Percentiles rank a stretch among this genome's conserved stretches.
Evolutionary conservation across 2,888 invertebrate species (phyloP).

Genomic region (Polydrusus pterygomalis): DNA sequence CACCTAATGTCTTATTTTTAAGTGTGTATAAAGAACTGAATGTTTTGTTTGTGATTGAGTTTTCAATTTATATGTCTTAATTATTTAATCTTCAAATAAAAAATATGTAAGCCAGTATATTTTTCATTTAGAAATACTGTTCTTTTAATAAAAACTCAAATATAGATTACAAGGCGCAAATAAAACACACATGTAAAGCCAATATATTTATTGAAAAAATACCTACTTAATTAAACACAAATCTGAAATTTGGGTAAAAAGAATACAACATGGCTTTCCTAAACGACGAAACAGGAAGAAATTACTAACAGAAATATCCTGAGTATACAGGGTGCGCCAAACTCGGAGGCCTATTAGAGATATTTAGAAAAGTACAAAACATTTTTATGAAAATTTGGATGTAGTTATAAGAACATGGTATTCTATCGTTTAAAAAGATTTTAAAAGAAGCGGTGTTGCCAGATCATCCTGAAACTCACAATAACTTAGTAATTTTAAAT

Average conservation of each 20-base stretch:
- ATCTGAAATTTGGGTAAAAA: background rate
- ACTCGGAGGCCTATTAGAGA: no score
- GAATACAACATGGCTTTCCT: background rate
- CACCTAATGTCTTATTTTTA: constrained; percentile 56
- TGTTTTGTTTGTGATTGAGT: constrained; percentile 55
- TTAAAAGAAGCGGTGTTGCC: no score
- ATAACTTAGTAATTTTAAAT: no score
- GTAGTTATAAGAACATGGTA: no score
- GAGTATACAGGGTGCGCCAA: background rate
- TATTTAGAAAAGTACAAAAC: no score
- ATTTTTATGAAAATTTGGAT: no score
- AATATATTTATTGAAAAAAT: constrained; percentile 14
- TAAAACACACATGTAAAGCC: background rate
- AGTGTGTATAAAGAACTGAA: constrained; percentile 59
- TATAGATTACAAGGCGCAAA: background rate
- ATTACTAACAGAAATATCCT: constrained; percentile 7
- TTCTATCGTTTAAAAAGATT: no score
- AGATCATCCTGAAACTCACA: no score
- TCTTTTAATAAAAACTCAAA: no score
- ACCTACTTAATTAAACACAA: constrained; percentile 4
- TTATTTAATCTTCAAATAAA: constrained; percentile 50
- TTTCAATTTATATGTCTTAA: constrained; percentile 43
- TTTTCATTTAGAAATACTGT: no score
- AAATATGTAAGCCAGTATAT: constrained; percentile 27
- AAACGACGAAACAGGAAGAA: background rate